These are phyloP conservation scores for Sebastiscus tertius DNA, from an alignment of 2,797 vertebrate species.

Conservation along the genomic window DNA sequence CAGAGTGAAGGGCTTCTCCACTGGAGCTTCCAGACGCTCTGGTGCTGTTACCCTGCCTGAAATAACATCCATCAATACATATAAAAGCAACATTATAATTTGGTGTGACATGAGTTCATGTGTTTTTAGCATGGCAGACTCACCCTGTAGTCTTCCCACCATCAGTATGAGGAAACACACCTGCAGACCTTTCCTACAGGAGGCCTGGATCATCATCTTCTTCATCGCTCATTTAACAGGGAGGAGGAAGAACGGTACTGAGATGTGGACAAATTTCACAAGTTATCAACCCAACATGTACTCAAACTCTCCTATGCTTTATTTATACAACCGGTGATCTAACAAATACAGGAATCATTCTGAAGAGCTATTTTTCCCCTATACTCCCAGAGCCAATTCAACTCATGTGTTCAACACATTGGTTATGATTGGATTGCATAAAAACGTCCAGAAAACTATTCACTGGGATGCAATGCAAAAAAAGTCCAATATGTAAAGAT, in stretches of 20 bases:
- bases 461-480: background rate
- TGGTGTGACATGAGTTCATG: background rate
- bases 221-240: slow-evolving; percentile 56
- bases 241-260: slow-evolving; percentile 8
- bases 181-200: slow-evolving; percentile 68
- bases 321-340: background rate
- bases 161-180: slow-evolving; percentile 74
- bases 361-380: background rate
- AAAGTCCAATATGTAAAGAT: background rate
- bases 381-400: background rate
- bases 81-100: background rate
- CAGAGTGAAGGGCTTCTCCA: slow-evolving; percentile 81
- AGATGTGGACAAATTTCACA: slow-evolving; percentile 1
- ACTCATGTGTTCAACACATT: background rate
- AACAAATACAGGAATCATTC: background rate
- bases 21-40: slow-evolving; percentile 65
- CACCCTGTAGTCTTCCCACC: slow-evolving; percentile 75
- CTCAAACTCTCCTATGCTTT: background rate
- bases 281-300: background rate
- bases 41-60: slow-evolving; percentile 79
- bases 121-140: slow-evolving; percentile 13
- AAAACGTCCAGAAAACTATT: background rate
- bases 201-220: slow-evolving; percentile 69
- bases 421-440: background rate
- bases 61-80: slow-evolving; percentile 17